phyloP scores from a whole-genome alignment of 2,797 vertebrate species.

The Poeciliopsis turneri region DNA sequence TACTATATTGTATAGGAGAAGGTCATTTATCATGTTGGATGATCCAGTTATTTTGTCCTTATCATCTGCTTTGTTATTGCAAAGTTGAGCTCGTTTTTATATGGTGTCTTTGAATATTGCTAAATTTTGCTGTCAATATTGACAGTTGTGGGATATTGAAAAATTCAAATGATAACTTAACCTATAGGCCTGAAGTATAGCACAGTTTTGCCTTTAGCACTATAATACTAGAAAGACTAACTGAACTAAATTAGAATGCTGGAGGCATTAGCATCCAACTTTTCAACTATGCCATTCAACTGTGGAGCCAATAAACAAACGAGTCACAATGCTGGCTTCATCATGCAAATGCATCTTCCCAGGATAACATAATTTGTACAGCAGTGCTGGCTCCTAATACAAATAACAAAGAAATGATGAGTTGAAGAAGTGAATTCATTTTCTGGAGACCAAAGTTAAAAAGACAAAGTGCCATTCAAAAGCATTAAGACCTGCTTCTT shows the following conservation, averaged over 20 bases:
- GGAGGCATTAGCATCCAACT: neutral
- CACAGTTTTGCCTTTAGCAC: neutral
- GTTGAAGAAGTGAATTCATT: neutral
- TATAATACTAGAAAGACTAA: neutral
- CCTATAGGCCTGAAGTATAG: neutral
- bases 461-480: neutral
- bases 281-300: neutral
- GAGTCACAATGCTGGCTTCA: neutral
- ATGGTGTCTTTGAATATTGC: neutral
- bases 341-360: neutral
- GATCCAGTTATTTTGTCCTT: slow-evolving; percentile 15
- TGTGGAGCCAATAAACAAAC: neutral
- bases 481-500: neutral
- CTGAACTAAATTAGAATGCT: neutral
- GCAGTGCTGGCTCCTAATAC: neutral
- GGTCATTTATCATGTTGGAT: slow-evolving; percentile 22
- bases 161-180: neutral
- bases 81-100: neutral
- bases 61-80: neutral
- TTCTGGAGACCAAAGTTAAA: neutral
- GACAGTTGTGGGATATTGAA: neutral
- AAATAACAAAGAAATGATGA: neutral
- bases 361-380: neutral
- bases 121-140: too few relatives aligned
- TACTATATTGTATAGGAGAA: slow-evolving; percentile 18